Conservation (phyloP, 2,113 vertebrate genomes). For the Tinamus guttatus region DNA sequence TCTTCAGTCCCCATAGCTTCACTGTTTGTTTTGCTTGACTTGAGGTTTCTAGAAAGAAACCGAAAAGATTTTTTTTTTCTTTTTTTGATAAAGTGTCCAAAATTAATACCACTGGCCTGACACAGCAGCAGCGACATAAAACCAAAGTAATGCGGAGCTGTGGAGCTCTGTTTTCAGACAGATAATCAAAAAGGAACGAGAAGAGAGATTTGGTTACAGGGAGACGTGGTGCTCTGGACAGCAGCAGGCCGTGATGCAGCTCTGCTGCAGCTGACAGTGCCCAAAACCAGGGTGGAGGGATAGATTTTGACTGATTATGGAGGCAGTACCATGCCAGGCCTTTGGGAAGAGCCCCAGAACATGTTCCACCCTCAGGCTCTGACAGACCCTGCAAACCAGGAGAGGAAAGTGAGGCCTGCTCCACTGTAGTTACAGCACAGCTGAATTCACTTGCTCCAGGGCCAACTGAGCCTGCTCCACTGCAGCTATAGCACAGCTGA, state of each 20-base stretch:
- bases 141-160: constrained; percentile 57
- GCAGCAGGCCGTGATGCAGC: rapidly evolving
- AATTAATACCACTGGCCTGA: constrained; percentile 42
- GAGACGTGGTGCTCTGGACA: background rate
- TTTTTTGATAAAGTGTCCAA: background rate
- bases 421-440: too few relatives aligned
- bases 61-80: background rate
- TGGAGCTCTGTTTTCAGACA: constrained; percentile 56
- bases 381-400: background rate
- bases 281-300: background rate
- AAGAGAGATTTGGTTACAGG: constrained; percentile 17
- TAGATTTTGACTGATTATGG: rapidly evolving
- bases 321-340: background rate
- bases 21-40: constrained; percentile 55
- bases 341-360: background rate
- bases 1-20: constrained; percentile 2
- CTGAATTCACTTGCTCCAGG: background rate
- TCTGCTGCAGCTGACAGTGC: background rate
- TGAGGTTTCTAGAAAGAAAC: background rate
- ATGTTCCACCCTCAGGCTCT: background rate
- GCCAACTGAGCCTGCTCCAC: background rate
- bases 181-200: constrained; percentile 51
- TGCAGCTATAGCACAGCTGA: background rate
- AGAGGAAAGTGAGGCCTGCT: background rate
- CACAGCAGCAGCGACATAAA: constrained; percentile 39